Base-by-base conservation (phyloP, 37 sponge, comb jelly and placozoan genomes). In the Ianthella basta region DNA sequence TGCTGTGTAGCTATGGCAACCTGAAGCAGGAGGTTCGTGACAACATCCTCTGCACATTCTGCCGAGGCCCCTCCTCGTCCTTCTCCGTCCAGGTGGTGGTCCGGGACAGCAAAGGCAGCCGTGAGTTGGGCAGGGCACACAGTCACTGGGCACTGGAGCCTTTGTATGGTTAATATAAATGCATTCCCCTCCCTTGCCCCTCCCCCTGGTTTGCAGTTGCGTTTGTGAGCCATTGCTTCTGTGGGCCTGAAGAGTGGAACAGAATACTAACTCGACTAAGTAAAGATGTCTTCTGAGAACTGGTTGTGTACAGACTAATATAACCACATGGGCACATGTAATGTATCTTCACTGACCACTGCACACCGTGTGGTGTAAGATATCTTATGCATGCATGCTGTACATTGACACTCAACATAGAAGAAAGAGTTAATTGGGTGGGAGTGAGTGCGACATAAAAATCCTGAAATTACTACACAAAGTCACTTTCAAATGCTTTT, bases 1-100 rank as follows among this genome's bases (percentile, higher is more conserved):
- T 93, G 60, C 84, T 93, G 39, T 85, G 86, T 32, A 90, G 94
- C 86, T 93, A 93, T 67, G 94, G 94, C 23, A 44, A 44, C 50
- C 65, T 90, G 24, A 85, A 85, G 20, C 94, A 93, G 86, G 86
- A 85, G 20, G 91, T 90, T n/a, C 29, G 66, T n/a, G 37, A 80
- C 32, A 84, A 82, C 19, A 90, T 85, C 59, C 84, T 93, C n/a
- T 72, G 82, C 19, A 56, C 87, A 25, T 90, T 86, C 73, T 93
- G 94, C 77, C 82, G 84, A 50, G 91, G 91, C 30, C 85, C 81
- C 25, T 23, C 69, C 5, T 38, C 86, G 55, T 61, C 59, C 41
- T 93, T 93, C 80, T 90, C 86, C 20, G 82, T 88, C 19, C 60
- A 89, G 25, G 73, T 93, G 15, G 68, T 93, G 19, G 78, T 75